Evolutionary conservation across 1,140 invertebrate species (phyloP), one percentile per base, ranked within the genome.

Genomic region (Linepithema humile): DNA sequence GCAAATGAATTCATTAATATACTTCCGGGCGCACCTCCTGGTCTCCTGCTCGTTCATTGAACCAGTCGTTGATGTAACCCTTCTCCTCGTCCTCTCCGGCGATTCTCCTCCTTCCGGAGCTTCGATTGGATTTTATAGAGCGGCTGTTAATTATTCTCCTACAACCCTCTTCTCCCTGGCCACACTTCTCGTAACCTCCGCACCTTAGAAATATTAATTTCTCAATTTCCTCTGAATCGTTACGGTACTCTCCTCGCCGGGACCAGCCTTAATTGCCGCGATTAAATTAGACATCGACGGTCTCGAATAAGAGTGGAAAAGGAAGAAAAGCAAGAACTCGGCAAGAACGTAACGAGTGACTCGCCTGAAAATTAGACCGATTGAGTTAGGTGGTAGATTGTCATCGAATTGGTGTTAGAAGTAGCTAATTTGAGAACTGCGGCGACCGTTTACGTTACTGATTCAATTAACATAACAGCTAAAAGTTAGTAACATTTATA

Each of bases 251-350:
- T 83, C 48, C 20, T 73, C 50, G 69, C n/a, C 67, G 77, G 55
- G 59, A 64, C 53, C 78, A 40, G 82, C 55, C 77, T 91, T 86
- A 90, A 89, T 90, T 88, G 88, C 64, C 40, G 64, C 60, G 84
- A 91, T 91, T 91, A 84, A 90, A 87, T 90, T 88, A 86, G 86
- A 85, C 77, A 90, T 87, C 84, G 70, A 84, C 82, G 70, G 69
- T 48, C 50, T 77, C 67, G 57, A 17, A 62, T 32, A 38, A 50
- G 38, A 59, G 57, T 26, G 32, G 60, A 48, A 78, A 78, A 77
- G 26, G 48, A 77, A 83, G 82, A 65, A 84, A 84, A 45, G 35
- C n/a, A 32, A 32, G 38, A 69, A 83, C 64, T 59, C 35, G 67
- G 43, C 23, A 50, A 74, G 60, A 43, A n/a, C 35, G 23, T 62